A percentile compares a stretch with the other conserved stretches of the same genome.
Evolutionary conservation across 2,888 invertebrate species (phyloP).

Genomic region (Troides oblongomaculatus): DNA sequence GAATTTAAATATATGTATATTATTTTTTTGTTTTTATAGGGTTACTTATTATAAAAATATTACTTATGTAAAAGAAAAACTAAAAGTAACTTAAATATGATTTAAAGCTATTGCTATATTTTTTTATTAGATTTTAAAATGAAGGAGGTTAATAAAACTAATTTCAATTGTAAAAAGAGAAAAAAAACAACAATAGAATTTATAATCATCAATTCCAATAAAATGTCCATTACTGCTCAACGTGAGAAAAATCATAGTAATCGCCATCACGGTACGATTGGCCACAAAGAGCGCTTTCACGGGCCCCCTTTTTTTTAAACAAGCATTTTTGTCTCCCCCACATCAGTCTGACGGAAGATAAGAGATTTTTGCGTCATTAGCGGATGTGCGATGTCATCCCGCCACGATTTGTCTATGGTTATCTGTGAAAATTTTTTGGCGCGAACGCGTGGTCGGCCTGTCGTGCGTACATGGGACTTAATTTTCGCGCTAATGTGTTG

Average conservation of each 20-base stretch:
- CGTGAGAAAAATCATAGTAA: slow-evolving; percentile 75
- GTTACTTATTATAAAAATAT: too few relatives aligned
- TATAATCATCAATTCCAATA: slow-evolving; percentile 76
- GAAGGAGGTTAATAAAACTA: too few relatives aligned
- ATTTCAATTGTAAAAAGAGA: slow-evolving; percentile 32
- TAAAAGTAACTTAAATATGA: too few relatives aligned
- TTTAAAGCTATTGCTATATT: too few relatives aligned
- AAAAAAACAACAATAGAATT: slow-evolving; percentile 42
- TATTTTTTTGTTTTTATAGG: too few relatives aligned
- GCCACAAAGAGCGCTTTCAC: slow-evolving; percentile 56
- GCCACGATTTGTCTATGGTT: slow-evolving; percentile 77
- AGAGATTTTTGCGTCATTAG: slow-evolving; percentile 75
- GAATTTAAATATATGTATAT: too few relatives aligned
- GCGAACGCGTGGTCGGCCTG: slow-evolving; percentile 59
- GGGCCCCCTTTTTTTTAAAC: slow-evolving; percentile 56
- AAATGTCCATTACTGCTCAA: slow-evolving; percentile 59
- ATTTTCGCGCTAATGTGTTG: slow-evolving; percentile 70
- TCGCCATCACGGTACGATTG: slow-evolving; percentile 55
- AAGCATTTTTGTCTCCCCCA: slow-evolving; percentile 56
- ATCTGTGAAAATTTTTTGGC: slow-evolving; percentile 65
- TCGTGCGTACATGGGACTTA: slow-evolving; percentile 68
- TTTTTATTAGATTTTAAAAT: too few relatives aligned
- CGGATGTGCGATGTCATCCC: slow-evolving; percentile 63
- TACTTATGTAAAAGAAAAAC: too few relatives aligned
- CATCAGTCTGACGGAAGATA: slow-evolving; percentile 62